These are phyloP conservation scores for Alfaro cultratus DNA, from an alignment of 2,797 vertebrate genomes.

Conservation along the genomic window DNA sequence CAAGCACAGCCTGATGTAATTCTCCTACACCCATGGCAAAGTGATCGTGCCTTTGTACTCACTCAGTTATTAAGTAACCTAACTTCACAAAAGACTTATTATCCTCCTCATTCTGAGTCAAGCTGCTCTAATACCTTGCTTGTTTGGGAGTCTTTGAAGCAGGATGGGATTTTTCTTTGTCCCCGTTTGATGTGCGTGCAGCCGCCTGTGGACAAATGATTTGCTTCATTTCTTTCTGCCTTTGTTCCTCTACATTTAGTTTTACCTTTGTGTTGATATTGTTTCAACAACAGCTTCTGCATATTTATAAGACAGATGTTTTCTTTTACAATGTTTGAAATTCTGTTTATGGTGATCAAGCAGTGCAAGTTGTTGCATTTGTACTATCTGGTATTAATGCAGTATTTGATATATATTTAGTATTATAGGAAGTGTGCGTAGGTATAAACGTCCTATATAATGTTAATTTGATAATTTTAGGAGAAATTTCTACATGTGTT, in stretches of 20 bases:
- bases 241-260: slow-evolving; percentile 64
- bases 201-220: slow-evolving; percentile 70
- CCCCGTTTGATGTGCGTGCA: slow-evolving; percentile 62
- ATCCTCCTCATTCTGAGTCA: slow-evolving; percentile 41
- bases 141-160: slow-evolving; percentile 70
- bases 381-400: slow-evolving; percentile 16
- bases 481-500: neutral
- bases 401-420: neutral
- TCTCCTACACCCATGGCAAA: slow-evolving; percentile 15
- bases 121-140: slow-evolving; percentile 55
- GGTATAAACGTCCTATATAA: neutral
- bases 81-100: slow-evolving; percentile 55
- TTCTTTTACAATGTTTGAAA: neutral
- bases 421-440: neutral
- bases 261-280: slow-evolving; percentile 33
- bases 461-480: neutral
- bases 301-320: slow-evolving; percentile 38
- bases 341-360: slow-evolving; percentile 30
- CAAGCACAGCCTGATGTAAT: slow-evolving; percentile 42
- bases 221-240: slow-evolving; percentile 45
- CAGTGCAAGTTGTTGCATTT: slow-evolving; percentile 22
- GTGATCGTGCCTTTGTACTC: slow-evolving; percentile 31
- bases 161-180: slow-evolving; percentile 45
- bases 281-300: slow-evolving; percentile 39
- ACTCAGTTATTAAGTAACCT: slow-evolving; percentile 53